Evolutionary conservation across 2,113 vertebrate species (phyloP).

Genomic region (Bathybates hornii): DNA sequence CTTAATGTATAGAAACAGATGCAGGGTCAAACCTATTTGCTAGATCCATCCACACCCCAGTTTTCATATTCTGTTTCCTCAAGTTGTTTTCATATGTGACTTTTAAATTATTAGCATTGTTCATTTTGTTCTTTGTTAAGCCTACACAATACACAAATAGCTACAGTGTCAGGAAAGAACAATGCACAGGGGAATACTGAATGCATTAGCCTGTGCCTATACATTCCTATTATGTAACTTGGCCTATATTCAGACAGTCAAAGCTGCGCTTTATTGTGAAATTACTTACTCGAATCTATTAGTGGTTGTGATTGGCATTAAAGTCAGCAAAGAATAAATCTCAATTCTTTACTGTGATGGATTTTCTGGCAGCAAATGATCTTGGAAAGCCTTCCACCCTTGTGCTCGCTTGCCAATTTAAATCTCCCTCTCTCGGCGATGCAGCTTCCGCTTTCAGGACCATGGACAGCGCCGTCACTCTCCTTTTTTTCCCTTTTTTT

Average conservation of each 20-base stretch:
- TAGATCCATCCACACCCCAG: neutral
- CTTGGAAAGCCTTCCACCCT: neutral
- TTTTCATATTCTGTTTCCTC: neutral
- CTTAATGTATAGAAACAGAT: neutral
- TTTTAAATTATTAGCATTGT: neutral
- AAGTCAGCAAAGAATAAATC: neutral
- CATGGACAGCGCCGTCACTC: conserved; percentile 71
- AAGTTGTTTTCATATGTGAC: neutral
- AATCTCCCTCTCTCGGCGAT: conserved; percentile 81
- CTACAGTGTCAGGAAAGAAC: neutral
- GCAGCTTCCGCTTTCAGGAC: conserved; percentile 80
- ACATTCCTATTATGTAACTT: neutral
- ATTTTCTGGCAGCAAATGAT: neutral
- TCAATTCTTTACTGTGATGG: neutral
- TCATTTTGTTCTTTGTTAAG: neutral
- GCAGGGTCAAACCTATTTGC: neutral
- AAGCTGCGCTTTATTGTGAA: neutral
- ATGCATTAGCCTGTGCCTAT: neutral
- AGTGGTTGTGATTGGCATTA: neutral
- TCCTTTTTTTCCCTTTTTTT: neutral
- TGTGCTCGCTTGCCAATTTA: conserved; percentile 39
- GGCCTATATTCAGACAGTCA: neutral
- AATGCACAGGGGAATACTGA: neutral
- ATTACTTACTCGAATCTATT: neutral
- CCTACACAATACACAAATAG: neutral